Evolutionary conservation across 2,113 vertebrate genomes (phyloP).

Genomic region (Ptilonorhynchus violaceus): DNA sequence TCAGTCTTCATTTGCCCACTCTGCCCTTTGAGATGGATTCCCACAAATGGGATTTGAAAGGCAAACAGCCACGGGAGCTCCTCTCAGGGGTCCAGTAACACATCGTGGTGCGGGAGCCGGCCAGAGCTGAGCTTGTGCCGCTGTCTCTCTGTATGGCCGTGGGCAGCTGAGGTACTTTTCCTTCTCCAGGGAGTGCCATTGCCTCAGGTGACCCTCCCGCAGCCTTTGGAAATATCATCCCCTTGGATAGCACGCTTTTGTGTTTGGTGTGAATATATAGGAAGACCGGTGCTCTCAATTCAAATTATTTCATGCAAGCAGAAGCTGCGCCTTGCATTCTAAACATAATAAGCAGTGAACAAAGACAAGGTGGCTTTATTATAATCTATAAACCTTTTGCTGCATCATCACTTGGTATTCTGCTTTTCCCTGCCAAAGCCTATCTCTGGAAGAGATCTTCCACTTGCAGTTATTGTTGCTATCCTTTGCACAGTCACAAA

Average conservation of each 20-base stretch:
- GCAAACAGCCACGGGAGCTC: neutral
- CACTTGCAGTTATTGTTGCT: neutral
- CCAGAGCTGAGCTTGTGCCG: fast-evolving
- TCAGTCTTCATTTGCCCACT: neutral
- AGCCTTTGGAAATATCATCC: neutral
- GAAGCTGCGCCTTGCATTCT: neutral
- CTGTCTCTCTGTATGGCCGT: fast-evolving
- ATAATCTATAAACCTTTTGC: neutral
- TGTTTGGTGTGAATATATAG: neutral
- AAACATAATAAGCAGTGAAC: neutral
- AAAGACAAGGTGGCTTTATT: neutral
- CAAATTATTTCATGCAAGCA: neutral
- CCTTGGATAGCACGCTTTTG: neutral
- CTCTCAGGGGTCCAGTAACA: neutral
- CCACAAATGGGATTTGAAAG: neutral
- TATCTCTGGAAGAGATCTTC: conserved; percentile 3
- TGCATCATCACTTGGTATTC: neutral
- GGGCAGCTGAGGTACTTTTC: neutral
- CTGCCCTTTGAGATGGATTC: neutral
- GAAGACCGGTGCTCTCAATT: neutral
- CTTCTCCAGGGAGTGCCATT: neutral
- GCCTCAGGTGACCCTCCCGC: neutral
- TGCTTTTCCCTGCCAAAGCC: neutral
- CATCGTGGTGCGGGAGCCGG: fast-evolving
- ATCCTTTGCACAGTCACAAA: neutral